Base-by-base conservation (phyloP, 2,888 invertebrate species). In the Sycophila texana region DNA sequence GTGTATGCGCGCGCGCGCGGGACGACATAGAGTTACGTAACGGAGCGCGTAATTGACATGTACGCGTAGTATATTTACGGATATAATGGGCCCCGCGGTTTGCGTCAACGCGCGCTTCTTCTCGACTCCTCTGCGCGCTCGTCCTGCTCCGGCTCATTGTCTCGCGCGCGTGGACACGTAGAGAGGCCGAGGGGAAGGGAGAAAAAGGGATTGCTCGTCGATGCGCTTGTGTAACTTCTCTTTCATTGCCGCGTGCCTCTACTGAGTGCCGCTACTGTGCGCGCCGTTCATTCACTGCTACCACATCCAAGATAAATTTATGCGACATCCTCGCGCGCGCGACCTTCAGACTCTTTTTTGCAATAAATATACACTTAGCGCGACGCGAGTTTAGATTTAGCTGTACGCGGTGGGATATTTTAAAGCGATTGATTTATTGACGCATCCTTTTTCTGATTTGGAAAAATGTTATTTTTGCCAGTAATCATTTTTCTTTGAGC, bases 41-140 rank as follows among this genome's bases (percentile, higher is more conserved):
- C 82, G 81, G 83, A 83, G 82, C 81, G 83, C 83, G 80, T 85
- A 86, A 85, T 85, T 86, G 85, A 86, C 85, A 86, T 84, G 83
- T 83, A 82, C 84, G 80, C 72, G 81, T 83, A 84, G 84, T 83
- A 84, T 84, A 84, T 84, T 84, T 84, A 84, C 84, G 82, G 82
- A 83, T 84, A 84, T 84, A 84, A 85, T 85, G 84, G 79, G 82
- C 82, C 80, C 1, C 49, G 79, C 82, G 78, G 82, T 83, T 82
- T 82, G 77, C 84, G 83, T 82, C 71, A 80, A 57, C 76, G 77
- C 20, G 2, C 30, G 30, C n/a, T 39, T 39, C 39, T 39, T 39
- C 60, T 14, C 60, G 26, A n/a, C 16, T 53, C 20, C 13, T 53
- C 13, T 60, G 60, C 67, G 51, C 67, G 39, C 57, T 2, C 20